phyloP scores from a whole-genome alignment of 1,140 invertebrate species.

The Bombus cullumanus region DNA sequence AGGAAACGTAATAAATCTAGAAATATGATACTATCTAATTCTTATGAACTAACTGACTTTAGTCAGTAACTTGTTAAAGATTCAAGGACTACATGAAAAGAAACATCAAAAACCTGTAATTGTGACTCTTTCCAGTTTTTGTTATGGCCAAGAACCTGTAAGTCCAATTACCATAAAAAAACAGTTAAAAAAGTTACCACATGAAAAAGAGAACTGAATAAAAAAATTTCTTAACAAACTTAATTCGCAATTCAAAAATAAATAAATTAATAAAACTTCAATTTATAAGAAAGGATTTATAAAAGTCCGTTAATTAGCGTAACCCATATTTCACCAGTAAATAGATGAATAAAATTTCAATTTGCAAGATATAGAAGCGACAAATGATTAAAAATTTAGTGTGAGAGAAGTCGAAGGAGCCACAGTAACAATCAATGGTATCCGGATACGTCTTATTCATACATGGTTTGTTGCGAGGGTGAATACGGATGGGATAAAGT shows the following conservation, averaged over 20 bases:
- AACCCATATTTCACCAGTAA: too few relatives aligned
- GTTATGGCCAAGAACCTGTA: too few relatives aligned
- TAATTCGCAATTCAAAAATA: neutral
- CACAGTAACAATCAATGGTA: constrained; percentile 21
- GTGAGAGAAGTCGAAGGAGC: neutral
- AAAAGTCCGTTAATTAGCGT: too few relatives aligned
- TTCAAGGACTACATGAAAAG: too few relatives aligned
- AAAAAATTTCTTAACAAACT: neutral
- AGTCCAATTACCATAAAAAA: too few relatives aligned
- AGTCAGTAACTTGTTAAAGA: too few relatives aligned
- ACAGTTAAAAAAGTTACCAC: neutral
- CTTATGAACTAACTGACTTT: too few relatives aligned
- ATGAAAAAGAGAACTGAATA: neutral
- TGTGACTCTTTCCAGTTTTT: too few relatives aligned
- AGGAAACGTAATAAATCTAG: too few relatives aligned
- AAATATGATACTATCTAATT: too few relatives aligned
- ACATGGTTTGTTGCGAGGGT: constrained; percentile 4
- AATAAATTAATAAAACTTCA: neutral
- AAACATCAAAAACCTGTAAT: too few relatives aligned
- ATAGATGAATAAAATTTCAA: too few relatives aligned
- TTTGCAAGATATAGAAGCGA: neutral
- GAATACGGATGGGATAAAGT: constrained; percentile 31
- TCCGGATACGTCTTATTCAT: constrained; percentile 22
- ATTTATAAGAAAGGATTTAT: neutral
- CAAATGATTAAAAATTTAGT: neutral